Evolutionary conservation across 2,888 invertebrate species (phyloP).

Genomic region (Thera obeliscata): DNA sequence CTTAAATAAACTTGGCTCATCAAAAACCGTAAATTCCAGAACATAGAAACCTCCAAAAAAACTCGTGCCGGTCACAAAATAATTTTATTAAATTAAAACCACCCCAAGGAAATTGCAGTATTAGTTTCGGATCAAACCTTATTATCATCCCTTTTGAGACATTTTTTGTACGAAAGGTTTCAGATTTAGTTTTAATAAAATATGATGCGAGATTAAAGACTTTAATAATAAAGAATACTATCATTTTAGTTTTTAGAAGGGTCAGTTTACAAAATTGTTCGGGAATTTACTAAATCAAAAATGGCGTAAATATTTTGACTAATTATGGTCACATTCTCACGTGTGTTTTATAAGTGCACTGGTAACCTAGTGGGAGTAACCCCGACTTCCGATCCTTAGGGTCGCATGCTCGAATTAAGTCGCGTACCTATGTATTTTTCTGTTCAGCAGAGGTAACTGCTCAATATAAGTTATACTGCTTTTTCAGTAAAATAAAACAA

Average conservation of each 20-base stretch:
- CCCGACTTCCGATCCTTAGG: too few relatives aligned
- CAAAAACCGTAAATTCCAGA: conserved; percentile 8
- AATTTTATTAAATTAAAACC: conserved; percentile 55
- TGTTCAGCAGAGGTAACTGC: too few relatives aligned
- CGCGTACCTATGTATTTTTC: too few relatives aligned
- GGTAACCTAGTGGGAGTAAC: too few relatives aligned
- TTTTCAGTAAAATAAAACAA: too few relatives aligned
- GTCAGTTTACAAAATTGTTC: conserved; percentile 15
- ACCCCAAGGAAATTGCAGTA: conserved; percentile 65
- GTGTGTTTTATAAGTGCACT: too few relatives aligned
- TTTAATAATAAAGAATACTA: conserved; percentile 30
- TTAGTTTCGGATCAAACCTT: conserved; percentile 75
- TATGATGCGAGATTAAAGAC: conserved; percentile 24
- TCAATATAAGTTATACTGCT: too few relatives aligned
- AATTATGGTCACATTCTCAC: too few relatives aligned
- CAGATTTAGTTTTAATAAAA: conserved; percentile 64
- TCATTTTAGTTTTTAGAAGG: conserved; percentile 24
- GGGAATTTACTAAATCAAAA: neutral
- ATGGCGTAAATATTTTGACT: neutral
- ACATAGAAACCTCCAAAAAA: conserved; percentile 9
- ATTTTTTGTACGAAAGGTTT: conserved; percentile 58
- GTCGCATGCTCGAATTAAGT: too few relatives aligned
- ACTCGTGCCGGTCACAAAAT: conserved; percentile 27
- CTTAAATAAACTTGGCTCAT: neutral
- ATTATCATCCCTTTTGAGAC: conserved; percentile 67